Evolutionary conservation across 2,113 vertebrate species (phyloP).

Genomic region (Physeter macrocephalus): DNA sequence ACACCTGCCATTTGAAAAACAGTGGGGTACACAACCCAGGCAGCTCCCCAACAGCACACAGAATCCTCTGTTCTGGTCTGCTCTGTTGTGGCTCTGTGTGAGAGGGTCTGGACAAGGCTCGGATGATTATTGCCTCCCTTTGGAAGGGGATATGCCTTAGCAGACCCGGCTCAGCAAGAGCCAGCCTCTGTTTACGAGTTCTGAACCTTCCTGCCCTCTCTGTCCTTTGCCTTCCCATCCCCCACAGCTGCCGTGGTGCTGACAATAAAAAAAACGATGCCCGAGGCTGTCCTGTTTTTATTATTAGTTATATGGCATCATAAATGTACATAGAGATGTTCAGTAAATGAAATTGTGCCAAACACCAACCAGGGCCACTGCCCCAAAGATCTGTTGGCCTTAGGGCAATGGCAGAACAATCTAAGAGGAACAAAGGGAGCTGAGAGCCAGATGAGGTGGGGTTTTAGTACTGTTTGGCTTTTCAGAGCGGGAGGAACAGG

Average conservation of each 20-base stretch:
- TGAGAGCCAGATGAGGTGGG: not conserved
- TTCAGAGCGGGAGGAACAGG: not conserved
- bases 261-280: constrained; percentile 56
- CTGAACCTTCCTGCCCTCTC: not conserved
- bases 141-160: not conserved
- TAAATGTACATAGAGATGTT: constrained; percentile 64
- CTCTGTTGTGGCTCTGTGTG: not conserved
- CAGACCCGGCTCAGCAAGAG: not conserved
- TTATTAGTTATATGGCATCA: constrained; percentile 68
- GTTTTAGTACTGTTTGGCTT: not conserved
- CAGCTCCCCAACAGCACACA: not conserved
- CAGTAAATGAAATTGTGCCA: constrained; percentile 69
- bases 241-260: not conserved
- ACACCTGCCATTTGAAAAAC: not conserved
- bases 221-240: not conserved
- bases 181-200: not conserved
- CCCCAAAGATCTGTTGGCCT: constrained; percentile 56
- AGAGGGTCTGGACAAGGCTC: not conserved
- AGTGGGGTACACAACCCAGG: not conserved
- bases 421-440: constrained; percentile 50
- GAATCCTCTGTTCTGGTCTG: not conserved
- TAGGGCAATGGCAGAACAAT: constrained; percentile 47
- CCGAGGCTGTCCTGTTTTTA: constrained; percentile 48
- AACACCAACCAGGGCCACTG: constrained; percentile 56
- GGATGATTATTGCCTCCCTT: not conserved